Evolutionary conservation across 37 sponge, comb jelly and placozoan species (phyloP).

Genomic region (Beroe ovata): DNA sequence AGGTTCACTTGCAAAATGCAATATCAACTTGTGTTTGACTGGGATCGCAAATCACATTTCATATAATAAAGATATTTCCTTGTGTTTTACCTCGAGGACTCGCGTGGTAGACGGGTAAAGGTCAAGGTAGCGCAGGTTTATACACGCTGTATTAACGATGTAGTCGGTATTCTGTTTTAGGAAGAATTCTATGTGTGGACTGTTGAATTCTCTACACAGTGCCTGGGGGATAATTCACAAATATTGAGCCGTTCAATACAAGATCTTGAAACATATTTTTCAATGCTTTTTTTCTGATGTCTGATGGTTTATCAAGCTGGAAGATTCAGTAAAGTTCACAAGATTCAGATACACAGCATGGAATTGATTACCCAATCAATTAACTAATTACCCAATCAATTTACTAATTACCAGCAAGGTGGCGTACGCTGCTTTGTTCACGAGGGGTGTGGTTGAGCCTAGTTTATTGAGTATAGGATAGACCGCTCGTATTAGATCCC

Average conservation of each 20-base stretch:
- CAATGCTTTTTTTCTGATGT: too few relatives aligned
- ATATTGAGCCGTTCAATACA: too few relatives aligned
- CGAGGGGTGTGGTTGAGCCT: conserved; percentile 43
- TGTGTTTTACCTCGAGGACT: conserved; percentile 17
- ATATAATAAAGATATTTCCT: neutral
- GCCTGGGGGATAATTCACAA: conserved; percentile 4
- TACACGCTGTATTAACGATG: conserved; percentile 34
- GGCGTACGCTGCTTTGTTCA: conserved; percentile 47
- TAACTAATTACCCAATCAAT: too few relatives aligned
- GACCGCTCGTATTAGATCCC: conserved; percentile 41
- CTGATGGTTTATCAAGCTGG: too few relatives aligned
- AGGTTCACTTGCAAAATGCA: neutral
- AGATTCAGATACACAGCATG: too few relatives aligned
- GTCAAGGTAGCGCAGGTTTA: conserved; percentile 41
- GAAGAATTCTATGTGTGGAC: conserved; percentile 59
- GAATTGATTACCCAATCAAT: too few relatives aligned
- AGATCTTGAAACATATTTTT: too few relatives aligned
- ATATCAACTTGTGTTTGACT: neutral
- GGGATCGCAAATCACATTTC: neutral
- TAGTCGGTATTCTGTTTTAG: conserved; percentile 58
- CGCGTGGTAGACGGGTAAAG: conserved; percentile 38
- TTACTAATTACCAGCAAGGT: conserved; percentile 7
- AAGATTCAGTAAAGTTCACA: too few relatives aligned
- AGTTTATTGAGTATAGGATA: conserved; percentile 56
- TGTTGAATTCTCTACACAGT: conserved; percentile 44